Evolutionary conservation across 2,888 invertebrate species (phyloP).

Genomic region (Ametastegia equiseti): DNA sequence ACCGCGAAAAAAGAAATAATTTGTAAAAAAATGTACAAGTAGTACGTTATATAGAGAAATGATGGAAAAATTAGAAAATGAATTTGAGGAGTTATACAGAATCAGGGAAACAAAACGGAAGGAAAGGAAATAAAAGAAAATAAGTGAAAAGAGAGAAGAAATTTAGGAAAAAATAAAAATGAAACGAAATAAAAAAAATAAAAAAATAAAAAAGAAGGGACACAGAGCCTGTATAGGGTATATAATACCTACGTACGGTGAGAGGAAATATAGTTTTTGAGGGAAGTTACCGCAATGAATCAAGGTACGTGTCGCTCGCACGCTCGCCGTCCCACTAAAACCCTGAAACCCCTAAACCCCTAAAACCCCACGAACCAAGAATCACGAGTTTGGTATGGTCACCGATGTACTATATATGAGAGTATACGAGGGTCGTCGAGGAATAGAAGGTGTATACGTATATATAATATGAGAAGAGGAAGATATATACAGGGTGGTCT

Average conservation of each 20-base stretch:
- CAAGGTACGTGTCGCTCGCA: conserved; percentile 43
- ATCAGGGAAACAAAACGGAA: not conserved
- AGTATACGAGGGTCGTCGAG: too few species aligned
- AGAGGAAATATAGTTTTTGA: conserved; percentile 37
- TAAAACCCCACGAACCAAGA: conserved; percentile 4
- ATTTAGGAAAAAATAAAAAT: conserved; percentile 28
- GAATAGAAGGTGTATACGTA: too few species aligned
- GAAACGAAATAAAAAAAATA: conserved; percentile 45
- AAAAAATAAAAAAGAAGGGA: conserved; percentile 53
- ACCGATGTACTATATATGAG: too few species aligned
- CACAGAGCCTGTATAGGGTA: not conserved
- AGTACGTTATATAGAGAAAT: too few species aligned
- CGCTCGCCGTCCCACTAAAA: not conserved
- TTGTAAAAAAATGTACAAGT: too few species aligned
- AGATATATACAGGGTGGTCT: too few species aligned
- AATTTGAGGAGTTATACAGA: too few species aligned
- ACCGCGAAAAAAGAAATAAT: too few species aligned
- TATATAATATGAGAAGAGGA: too few species aligned
- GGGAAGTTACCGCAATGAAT: conserved; percentile 52
- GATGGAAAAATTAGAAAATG: too few species aligned
- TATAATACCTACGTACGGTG: not conserved
- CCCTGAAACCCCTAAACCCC: not conserved
- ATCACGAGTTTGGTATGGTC: not conserved
- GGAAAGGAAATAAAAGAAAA: conserved; percentile 25
- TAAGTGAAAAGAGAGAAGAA: conserved; percentile 17